phyloP scores from a whole-genome alignment of 2,888 invertebrate genomes.

The Myopa tessellatipennis region DNA sequence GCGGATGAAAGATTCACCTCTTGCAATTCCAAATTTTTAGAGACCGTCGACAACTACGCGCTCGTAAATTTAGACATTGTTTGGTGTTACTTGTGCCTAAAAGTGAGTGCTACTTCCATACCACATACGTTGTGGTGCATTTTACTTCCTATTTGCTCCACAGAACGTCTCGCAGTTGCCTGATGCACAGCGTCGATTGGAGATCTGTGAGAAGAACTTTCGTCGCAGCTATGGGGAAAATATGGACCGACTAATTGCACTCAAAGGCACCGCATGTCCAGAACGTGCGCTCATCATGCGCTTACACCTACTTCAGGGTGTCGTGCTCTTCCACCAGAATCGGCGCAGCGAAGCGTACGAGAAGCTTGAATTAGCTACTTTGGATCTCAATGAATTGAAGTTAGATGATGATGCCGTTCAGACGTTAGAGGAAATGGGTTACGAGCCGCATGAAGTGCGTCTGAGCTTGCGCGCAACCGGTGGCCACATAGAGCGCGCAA shows the following conservation, averaged over 20 bases:
- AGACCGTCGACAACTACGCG: slow-evolving; percentile 84
- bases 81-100: slow-evolving; percentile 87
- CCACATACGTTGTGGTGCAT: background rate
- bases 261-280: slow-evolving; percentile 73
- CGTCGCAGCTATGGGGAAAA: slow-evolving; percentile 76
- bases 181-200: slow-evolving; percentile 78
- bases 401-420: slow-evolving; percentile 71
- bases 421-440: slow-evolving; percentile 74
- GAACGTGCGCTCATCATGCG: slow-evolving; percentile 82
- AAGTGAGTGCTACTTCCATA: slow-evolving; percentile 53
- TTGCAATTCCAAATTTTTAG: slow-evolving; percentile 69
- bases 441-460: slow-evolving; percentile 76
- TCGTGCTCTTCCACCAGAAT: slow-evolving; percentile 83
- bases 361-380: slow-evolving; percentile 74
- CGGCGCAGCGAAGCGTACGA: slow-evolving; percentile 73
- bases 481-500: slow-evolving; percentile 73
- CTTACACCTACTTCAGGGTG: slow-evolving; percentile 82
- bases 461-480: slow-evolving; percentile 74
- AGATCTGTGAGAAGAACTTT: slow-evolving; percentile 76
- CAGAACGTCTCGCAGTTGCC: slow-evolving; percentile 76
- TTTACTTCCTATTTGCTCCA: background rate
- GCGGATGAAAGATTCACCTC: slow-evolving; percentile 79
- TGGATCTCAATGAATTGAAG: slow-evolving; percentile 74
- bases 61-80: slow-evolving; percentile 85
- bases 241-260: slow-evolving; percentile 72